Conservation (phyloP, 2,113 vertebrate genomes). For the Neofelis nebulosa region DNA sequence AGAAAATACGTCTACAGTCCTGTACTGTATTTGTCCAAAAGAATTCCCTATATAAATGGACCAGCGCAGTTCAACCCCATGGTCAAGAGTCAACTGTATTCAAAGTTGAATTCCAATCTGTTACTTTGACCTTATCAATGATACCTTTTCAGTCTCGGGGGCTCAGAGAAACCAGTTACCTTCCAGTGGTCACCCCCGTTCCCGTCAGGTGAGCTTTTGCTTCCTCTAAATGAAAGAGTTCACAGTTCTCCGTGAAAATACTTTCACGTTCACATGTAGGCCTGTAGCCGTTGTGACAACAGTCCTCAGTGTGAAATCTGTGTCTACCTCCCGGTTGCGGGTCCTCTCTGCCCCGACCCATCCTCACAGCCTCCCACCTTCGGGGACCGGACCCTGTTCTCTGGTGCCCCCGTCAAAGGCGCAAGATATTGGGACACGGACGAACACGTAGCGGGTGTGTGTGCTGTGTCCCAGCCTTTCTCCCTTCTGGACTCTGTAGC, state of each 20-base stretch:
- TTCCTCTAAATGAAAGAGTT: accelerated
- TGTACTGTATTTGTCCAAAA: background rate
- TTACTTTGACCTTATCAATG: accelerated
- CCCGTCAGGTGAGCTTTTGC: accelerated
- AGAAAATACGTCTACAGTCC: background rate
- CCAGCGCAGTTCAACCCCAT: accelerated
- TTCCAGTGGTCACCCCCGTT: accelerated
- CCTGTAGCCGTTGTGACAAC: accelerated
- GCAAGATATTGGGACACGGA: background rate
- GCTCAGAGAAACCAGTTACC: background rate
- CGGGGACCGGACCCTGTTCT: accelerated
- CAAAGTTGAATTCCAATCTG: background rate
- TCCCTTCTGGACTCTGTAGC: accelerated
- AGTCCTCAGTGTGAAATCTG: accelerated
- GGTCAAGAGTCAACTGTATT: background rate
- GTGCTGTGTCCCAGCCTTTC: background rate
- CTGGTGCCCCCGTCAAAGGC: too few species aligned
- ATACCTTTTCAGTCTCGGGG: accelerated
- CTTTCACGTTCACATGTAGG: accelerated
- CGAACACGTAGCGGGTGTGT: accelerated
- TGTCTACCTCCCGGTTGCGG: accelerated
- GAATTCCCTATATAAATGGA: background rate
- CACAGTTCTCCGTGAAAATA: accelerated
- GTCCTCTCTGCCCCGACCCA: accelerated
- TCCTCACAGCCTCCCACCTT: accelerated